A percentile compares a stretch with the other conserved stretches of the same genome.
Evolutionary conservation across 2,113 vertebrate genomes (phyloP).

Genomic region (Chinchilla lanigera): DNA sequence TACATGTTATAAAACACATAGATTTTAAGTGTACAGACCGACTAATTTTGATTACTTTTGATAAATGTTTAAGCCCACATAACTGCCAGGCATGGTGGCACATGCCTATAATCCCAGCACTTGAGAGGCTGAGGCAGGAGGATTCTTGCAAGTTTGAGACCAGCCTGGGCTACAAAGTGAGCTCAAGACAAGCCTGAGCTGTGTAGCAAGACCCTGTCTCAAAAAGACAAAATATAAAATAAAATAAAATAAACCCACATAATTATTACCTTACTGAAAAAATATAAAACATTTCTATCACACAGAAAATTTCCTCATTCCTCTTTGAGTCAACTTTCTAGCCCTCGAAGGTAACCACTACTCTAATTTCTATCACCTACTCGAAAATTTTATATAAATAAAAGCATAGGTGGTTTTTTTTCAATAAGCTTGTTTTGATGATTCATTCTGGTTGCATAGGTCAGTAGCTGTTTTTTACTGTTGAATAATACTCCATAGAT

Average conservation of each 20-base stretch:
- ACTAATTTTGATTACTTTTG: slow-evolving; percentile 33
- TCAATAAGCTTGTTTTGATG: background rate
- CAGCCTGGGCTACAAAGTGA: too few species aligned
- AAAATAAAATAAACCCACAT: background rate
- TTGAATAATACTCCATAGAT: background rate
- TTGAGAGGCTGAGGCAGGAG: too few species aligned
- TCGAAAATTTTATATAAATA: background rate
- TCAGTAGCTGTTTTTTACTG: background rate
- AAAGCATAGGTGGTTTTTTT: background rate
- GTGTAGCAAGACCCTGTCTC: too few species aligned
- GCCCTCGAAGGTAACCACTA: background rate
- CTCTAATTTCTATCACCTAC: background rate
- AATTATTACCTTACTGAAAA: background rate
- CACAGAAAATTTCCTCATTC: background rate
- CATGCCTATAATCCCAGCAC: too few species aligned
- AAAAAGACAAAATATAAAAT: too few species aligned
- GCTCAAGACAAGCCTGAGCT: too few species aligned
- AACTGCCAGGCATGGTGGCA: too few species aligned
- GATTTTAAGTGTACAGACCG: background rate
- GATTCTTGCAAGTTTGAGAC: too few species aligned
- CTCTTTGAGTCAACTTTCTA: background rate
- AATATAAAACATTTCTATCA: background rate
- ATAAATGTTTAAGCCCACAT: background rate
- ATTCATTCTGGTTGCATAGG: background rate
- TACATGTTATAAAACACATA: background rate